A percentile compares a stretch with the other conserved stretches of the same genome.
Evolutionary conservation across 2,888 invertebrate genomes (phyloP).

Genomic region (Agapostemon virescens): DNA sequence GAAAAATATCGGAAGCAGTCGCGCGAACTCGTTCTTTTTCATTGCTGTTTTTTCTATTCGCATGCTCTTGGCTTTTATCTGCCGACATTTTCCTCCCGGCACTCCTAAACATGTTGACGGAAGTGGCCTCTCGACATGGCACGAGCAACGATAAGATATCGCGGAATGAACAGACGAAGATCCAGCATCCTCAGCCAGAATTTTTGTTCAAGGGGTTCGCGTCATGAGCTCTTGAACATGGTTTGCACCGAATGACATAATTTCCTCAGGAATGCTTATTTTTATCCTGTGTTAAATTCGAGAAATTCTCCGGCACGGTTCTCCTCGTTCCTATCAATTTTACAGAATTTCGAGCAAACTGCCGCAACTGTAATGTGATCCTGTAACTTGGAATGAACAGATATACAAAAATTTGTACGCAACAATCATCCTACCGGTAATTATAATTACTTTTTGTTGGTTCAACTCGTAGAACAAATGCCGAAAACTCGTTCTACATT

Average conservation of each 20-base stretch:
- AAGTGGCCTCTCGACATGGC: slow-evolving; percentile 53
- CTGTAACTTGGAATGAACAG: not conserved
- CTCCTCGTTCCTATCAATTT: slow-evolving; percentile 1
- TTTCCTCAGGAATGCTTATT: slow-evolving; percentile 20
- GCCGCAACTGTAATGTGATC: not conserved
- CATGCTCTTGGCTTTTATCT: slow-evolving; percentile 28
- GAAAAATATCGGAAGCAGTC: slow-evolving; percentile 3
- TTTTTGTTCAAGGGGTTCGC: slow-evolving; percentile 32
- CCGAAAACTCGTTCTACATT: not conserved
- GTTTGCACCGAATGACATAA: slow-evolving; percentile 34
- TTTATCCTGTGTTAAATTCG: slow-evolving; percentile 33
- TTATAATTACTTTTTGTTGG: not conserved
- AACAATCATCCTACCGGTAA: not conserved
- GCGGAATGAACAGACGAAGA: slow-evolving; percentile 3
- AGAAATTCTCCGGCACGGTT: slow-evolving; percentile 10
- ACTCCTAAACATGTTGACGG: slow-evolving; percentile 47
- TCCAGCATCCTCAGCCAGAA: slow-evolving; percentile 26
- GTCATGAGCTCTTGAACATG: slow-evolving; percentile 36
- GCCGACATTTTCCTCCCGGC: slow-evolving; percentile 17
- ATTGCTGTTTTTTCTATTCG: slow-evolving; percentile 25
- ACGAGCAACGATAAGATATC: slow-evolving; percentile 52
- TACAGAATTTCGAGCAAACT: not conserved
- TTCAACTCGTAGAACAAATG: not conserved
- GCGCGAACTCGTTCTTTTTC: slow-evolving; percentile 29
- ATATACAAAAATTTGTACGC: not conserved